These are phyloP conservation scores for Boleophthalmus pectinirostris DNA, from an alignment of 2,113 vertebrate genomes.

Conservation along the genomic window DNA sequence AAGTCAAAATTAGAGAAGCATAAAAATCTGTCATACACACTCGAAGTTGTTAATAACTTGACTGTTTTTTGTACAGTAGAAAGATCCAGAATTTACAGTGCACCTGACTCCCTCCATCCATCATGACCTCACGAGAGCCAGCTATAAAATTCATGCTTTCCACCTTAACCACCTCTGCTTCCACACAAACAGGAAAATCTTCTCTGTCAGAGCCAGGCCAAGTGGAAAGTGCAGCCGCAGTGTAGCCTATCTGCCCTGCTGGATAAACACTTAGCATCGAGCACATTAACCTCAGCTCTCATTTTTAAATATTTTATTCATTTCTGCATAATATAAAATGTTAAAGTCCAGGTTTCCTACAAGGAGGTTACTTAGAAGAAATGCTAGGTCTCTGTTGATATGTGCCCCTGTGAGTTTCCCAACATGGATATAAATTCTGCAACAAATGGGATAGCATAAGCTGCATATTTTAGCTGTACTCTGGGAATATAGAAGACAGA, in stretches of 20 bases:
- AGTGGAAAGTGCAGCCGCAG: conserved; percentile 22
- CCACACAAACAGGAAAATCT: conserved; percentile 21
- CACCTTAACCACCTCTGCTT: conserved; percentile 24
- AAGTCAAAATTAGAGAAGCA: too few species aligned
- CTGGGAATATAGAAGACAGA: conserved; percentile 34
- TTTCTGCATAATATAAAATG: conserved; percentile 51
- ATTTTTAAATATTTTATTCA: conserved; percentile 49
- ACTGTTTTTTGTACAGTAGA: neutral
- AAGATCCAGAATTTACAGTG: neutral
- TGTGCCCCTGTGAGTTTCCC: conserved; percentile 1
- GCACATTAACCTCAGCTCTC: conserved; percentile 33
- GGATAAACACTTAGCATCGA: conserved; percentile 37
- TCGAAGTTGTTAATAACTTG: neutral
- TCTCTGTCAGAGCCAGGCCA: conserved; percentile 23
- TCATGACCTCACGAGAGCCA: conserved; percentile 25
- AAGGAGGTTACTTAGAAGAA: conserved; percentile 30
- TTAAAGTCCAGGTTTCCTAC: conserved; percentile 30
- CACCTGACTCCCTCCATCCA: conserved; percentile 27
- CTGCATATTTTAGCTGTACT: conserved; percentile 20
- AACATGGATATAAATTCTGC: conserved; percentile 13
- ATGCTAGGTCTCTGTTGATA: neutral
- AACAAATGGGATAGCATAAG: conserved; percentile 36
- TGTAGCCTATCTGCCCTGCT: conserved; percentile 27
- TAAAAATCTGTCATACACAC: too few species aligned
- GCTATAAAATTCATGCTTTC: conserved; percentile 19